These are phyloP conservation scores for Stegophylla sp. DNA, from an alignment of 2,888 invertebrate species.

Conservation along the genomic window DNA sequence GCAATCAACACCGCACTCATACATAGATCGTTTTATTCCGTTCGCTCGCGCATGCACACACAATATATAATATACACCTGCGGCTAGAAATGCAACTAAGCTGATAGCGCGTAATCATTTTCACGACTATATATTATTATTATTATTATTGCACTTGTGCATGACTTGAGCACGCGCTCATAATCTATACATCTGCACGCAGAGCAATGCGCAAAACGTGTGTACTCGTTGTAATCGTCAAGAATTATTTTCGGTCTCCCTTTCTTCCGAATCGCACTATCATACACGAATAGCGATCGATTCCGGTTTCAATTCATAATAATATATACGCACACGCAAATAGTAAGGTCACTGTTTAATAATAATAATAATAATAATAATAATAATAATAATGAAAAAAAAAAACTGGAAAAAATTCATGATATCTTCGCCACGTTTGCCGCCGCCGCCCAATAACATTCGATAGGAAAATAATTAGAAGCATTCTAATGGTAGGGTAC, in stretches of 20 bases:
- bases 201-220: too few relatives aligned
- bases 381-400: conserved; percentile 3
- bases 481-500: conserved; percentile 51
- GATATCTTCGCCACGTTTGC: conserved; percentile 23
- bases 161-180: too few relatives aligned
- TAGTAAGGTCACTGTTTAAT: background rate
- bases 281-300: too few relatives aligned
- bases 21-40: background rate
- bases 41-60: too few relatives aligned
- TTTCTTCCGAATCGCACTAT: too few relatives aligned
- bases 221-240: too few relatives aligned
- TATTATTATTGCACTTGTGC: too few relatives aligned
- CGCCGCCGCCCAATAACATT: conserved; percentile 18
- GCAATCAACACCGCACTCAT: too few relatives aligned
- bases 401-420: conserved; percentile 8
- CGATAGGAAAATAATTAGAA: conserved; percentile 53
- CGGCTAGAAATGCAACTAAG: conserved; percentile 17
- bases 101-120: conserved; percentile 32
- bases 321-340: background rate
- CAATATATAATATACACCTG: too few relatives aligned
- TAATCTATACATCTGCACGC: too few relatives aligned
- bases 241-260: too few relatives aligned
- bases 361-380: background rate
- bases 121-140: conserved; percentile 26
- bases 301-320: too few relatives aligned